Evolutionary conservation across 2,113 vertebrate genomes (phyloP), one percentile per base, ranked within the genome.

Genomic region (Cephalopterus ornatus): DNA sequence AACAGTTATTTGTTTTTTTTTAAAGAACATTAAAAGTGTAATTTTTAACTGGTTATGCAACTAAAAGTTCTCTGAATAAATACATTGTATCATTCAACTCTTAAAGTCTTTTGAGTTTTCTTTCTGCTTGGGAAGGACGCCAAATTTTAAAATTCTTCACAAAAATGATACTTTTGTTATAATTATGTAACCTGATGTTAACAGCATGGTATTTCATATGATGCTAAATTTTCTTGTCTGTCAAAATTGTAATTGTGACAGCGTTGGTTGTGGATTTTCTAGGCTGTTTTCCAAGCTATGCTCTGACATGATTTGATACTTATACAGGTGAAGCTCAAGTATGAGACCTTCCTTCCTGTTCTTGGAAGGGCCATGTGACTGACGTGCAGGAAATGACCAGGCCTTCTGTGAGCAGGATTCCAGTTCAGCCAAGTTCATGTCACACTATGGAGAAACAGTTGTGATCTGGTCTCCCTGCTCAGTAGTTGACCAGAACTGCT

Each of bases 201-300:
- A 56, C 66, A 75, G 62, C n/a, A 3, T 49, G 72, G 33, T 58
- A 42, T 89, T 74, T 95, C n/a, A 32, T 46, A 37, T 28, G 26
- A 74, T 78, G 30, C 14, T 93, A 53, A n/a, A 42, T 89, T 84
- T 85, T 87, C 37, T 74, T 84, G 33, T 73, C 75, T 93, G 72
- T 96, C 63, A 85, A 18, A 77, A 58, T 58, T 1, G 2, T 73
- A 83, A 37, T 32, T 74, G 37, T 66, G 46, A 42, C 61, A 46
- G 2, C 5, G 53, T 81, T 33, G 32, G 39, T 17, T 91, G 27
- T 62, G 11, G n/a, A 78, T 77, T 85, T 91, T 62, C 27, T n/a
- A 71, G 68, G 46, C 65, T 67, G 7, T 77, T 73, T 83, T 76
- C 74, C 44, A 76, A 76, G 46, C 59, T 0, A 1, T 70, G 28